These are phyloP conservation scores for Drosophila kokeensis DNA, from an alignment of 2,888 invertebrate genomes.

Conservation along the genomic window DNA sequence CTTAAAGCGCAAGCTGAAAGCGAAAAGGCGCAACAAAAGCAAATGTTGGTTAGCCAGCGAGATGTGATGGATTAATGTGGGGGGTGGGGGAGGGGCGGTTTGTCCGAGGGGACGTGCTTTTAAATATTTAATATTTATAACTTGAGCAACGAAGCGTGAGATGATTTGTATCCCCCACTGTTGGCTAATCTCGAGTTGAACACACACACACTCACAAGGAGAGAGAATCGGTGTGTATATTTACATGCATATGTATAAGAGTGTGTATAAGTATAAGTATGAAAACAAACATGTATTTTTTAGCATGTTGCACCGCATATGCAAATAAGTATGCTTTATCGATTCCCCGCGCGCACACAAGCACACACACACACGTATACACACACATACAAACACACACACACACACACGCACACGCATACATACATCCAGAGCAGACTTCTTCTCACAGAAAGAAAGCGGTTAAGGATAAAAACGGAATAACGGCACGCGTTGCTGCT, in stretches of 20 bases:
- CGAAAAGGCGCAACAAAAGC: slow-evolving; percentile 68
- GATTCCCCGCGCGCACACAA: slow-evolving; percentile 52
- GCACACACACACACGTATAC: slow-evolving; percentile 18
- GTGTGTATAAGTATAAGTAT: slow-evolving; percentile 17
- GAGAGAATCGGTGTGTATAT: slow-evolving; percentile 19
- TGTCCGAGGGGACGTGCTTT: slow-evolving; percentile 50
- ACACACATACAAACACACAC: neutral
- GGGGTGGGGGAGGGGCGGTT: slow-evolving; percentile 3
- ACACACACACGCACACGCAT: neutral
- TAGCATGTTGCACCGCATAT: slow-evolving; percentile 79
- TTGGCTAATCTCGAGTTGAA: slow-evolving; percentile 75
- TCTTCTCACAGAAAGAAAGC: slow-evolving; percentile 48
- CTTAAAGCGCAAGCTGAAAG: slow-evolving; percentile 70
- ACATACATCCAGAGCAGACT: slow-evolving; percentile 21
- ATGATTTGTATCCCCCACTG: slow-evolving; percentile 78
- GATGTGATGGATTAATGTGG: slow-evolving; percentile 44
- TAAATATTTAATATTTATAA: slow-evolving; percentile 78
- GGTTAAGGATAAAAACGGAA: slow-evolving; percentile 70
- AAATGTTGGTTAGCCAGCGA: slow-evolving; percentile 33
- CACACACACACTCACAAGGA: slow-evolving; percentile 17
- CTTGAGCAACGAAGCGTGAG: slow-evolving; percentile 78
- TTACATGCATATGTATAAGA: slow-evolving; percentile 9
- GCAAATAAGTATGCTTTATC: slow-evolving; percentile 80
- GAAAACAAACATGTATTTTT: slow-evolving; percentile 52
- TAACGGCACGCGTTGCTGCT: slow-evolving; percentile 51